Base-by-base conservation (phyloP, 2,113 vertebrate species). In the Meleagris gallopavo region DNA sequence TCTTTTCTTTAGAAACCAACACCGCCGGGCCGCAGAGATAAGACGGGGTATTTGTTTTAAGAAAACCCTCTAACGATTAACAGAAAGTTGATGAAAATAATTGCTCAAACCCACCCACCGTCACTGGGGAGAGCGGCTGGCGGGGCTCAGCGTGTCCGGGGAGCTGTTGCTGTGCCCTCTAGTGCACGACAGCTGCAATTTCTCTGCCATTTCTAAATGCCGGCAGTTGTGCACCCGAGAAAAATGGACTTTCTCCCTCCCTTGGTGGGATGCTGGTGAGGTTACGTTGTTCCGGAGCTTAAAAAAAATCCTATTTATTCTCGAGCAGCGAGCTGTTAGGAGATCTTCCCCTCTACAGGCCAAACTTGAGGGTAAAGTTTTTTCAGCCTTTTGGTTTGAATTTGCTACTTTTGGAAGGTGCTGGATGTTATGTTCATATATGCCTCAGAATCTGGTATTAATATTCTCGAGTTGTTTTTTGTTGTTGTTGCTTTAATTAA, bases 121-220 rank as follows among this genome's bases (percentile, higher is more conserved):
- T n/a, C 43, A 17, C 9, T 32, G 50, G 46, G 32, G 27, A 80
- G 58, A 29, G 8, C 6, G 6, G 46, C 66, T 19, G 69, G 19
- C 5, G 10, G 83, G 60, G 52, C 34, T 67, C 5, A 4, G 6
- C n/a, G 0, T 3, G 18, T 13, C 32, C 19, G 5, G 7, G 40
- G 36, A 65, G 71, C 75, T 38, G 46, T 61, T 50, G 61, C 75
- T 88, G 83, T 84, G 94, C 88, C 86, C 90, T 93, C 86, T 88
- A n/a, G 70, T 75, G 94, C 86, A 3, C 3, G 38, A 9, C 48
- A 20, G 45, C 22, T 0, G 11, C 66, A 71, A 5, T 6, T 40
- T 8, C 9, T 22, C 36, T 7, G 17, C 17, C 25, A 29, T 54
- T 54, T 54, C 52, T 30, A 54, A 54, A 54, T 17, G 27, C 52